phyloP scores from a whole-genome alignment of 64 coral and sea anemone species.

The Montipora sp. region DNA sequence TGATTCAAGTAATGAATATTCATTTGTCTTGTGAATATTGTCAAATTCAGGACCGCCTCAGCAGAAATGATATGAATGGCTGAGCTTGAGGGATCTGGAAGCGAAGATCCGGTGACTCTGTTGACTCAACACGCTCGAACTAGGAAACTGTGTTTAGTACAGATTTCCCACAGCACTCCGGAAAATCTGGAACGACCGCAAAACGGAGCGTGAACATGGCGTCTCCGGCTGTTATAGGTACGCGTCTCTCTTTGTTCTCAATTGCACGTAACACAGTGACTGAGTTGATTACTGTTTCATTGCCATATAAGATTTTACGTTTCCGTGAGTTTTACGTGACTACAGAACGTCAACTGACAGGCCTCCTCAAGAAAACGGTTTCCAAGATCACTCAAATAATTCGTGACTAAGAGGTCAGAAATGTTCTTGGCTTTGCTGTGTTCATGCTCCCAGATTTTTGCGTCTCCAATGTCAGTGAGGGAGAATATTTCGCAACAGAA shows the following conservation, averaged over 20 bases:
- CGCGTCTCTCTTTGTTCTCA: conserved; percentile 24
- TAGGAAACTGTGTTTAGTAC: conserved; percentile 48
- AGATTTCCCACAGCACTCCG: conserved; percentile 14
- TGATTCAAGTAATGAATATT: conserved; percentile 63
- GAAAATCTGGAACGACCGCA: conserved; percentile 41
- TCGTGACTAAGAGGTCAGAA: conserved; percentile 33
- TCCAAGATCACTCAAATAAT: conserved; percentile 35
- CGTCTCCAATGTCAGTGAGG: not conserved
- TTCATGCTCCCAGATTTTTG: not conserved
- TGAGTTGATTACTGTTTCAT: conserved; percentile 2
- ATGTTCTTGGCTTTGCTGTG: not conserved
- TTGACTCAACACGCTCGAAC: conserved; percentile 73
- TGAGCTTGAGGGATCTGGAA: conserved; percentile 58
- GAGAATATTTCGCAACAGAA: not conserved
- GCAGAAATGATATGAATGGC: conserved; percentile 46
- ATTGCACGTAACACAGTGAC: not conserved
- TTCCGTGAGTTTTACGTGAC: conserved; percentile 29
- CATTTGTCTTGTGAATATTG: conserved; percentile 58
- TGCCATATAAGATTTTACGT: not conserved
- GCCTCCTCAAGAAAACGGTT: not conserved
- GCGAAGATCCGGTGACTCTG: conserved; percentile 73
- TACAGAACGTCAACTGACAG: not conserved
- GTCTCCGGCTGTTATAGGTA: conserved; percentile 38
- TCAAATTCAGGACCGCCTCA: conserved; percentile 70
- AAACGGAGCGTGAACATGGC: conserved; percentile 33